Base-by-base conservation (phyloP, 2,888 invertebrate genomes). In the Xanthostigma xanthostigma region DNA sequence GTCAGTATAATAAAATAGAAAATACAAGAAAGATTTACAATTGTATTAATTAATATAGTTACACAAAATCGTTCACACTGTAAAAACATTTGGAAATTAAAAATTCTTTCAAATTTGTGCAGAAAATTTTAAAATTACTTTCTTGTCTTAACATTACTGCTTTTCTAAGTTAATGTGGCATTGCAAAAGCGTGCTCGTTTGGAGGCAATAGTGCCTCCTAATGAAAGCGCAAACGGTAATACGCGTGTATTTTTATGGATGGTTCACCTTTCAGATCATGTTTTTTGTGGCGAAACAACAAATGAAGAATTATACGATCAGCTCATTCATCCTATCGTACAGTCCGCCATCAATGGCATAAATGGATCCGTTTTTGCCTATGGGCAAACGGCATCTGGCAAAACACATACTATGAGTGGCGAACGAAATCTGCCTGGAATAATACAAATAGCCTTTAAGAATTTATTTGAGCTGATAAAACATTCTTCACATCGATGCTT, bases 301-400 rank as follows among this genome's bases (percentile, higher is more conserved):
- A 87, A 83, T 39, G 60, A 64, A 45, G 70, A 75, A 45, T 74
- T 88, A 0, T 89, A 84, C 60, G 64, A 80, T 53, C 72, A 71
- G 49, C 69, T 85, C 54, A 84, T 81, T 0, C 75, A 77, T 56
- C 82, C 84, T 0, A 81, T 88, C 52, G 79, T 88, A 2, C 73
- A 80, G 52, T 75, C 82, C 0, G 78, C 81, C 1, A 70, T 84
- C 11, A 73, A 76, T 53, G 89, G 89, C 2, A 79, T 86, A 57
- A 88, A 89, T 63, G 90, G 88, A 2, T 92, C 92, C 0, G 81
- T 93, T 54, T 89, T 93, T 68, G 90, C 91, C 0, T 93, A 93
- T 63, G 92, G 92, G 8, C 92, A 92, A 65, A 92, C 91, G 5
- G 85, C 89, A 1, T 90, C 90, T 0, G 93, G 91, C 47, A 90